Evolutionary conservation across 2,888 invertebrate genomes (phyloP), one percentile per base, ranked within the genome.

Genomic region (Monoplex corrugatus): DNA sequence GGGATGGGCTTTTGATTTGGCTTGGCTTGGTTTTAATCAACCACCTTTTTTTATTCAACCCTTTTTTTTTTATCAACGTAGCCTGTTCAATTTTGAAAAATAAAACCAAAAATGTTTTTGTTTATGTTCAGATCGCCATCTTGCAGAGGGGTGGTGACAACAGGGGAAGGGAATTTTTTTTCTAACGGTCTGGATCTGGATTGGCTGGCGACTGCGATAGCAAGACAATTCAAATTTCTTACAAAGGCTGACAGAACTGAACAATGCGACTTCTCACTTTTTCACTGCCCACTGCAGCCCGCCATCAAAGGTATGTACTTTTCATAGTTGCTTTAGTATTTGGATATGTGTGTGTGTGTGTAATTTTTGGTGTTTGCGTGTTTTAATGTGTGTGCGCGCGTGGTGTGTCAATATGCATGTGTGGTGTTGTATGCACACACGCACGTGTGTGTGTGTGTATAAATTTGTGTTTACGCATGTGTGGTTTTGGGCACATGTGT

Each of bases 101-200:
- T 19, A 19, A 23, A 57, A 57, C 23, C 13, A 13, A 57, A 57
- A 23, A 19, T 19, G 13, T 13, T 13, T 57, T 19, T 23, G 13
- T 13, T 38, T 90, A 0, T 38, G 10, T 83, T 83, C 45, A 85
- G 85, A 19, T 35, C 35, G 38, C 57, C 85, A 8, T 80, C 90
- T 10, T 92, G 92, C 43, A 92, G 91, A 45, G 93, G 92, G 10
- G 87, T 95, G 8, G 90, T 95, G 10, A 95, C 95, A 10, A 93
- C 93, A 13, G 94, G 94, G 0, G 91, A 90, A 38, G 95, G 94
- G 5, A 94, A 93, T 78, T 94, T 93, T 80, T 95, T 93, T 93
- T 93, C 93, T 82, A 95, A 94, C 91, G 95, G 95, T 8, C 89
- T 95, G 3, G 95, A 95, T 90, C 87, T 94, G 1, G 89, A 92